Base-by-base conservation (phyloP, 1,140 invertebrate genomes). In the Himalopsyche phryganea region DNA sequence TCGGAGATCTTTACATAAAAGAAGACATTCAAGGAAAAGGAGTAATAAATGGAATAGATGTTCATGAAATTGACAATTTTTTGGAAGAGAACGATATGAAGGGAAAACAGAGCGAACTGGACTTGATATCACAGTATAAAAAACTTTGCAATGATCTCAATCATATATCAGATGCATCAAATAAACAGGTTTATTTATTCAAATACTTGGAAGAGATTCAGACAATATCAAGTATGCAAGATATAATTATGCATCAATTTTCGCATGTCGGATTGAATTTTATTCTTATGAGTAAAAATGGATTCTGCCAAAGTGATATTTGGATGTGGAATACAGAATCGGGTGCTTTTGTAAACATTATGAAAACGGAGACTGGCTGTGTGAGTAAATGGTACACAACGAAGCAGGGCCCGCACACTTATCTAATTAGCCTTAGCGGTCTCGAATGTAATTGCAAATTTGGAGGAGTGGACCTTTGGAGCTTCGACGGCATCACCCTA, bases 151-250 rank as follows among this genome's bases (percentile, higher is more conserved):
- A 17, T 13, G 15, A 33, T 14, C 36, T 61, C 6, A 46, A 61
- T 28, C 11, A 48, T 33, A 32, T 52, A 6, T 41, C 41, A 32
- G 28, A 51, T n/a, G n/a, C 48, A 11, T 50, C 33, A 9, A 50
- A 52, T 13, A 47, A 57, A 18, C 50, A 49, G 36, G 14, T 52
- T 14, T 57, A 52, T 41, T 6, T 57, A 19, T 61, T 52, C 35
- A 61, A 57, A n/a, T 38, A 53, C 28, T 52, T 61, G 10, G 46
- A 58, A 54, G 55, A 58, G 23, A 52, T 50, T 11, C 60, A 62
- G 44, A 40, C 36, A 15, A 54, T 62, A 19, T 44, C 49, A 1
- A 18, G 33, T 35, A 41, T 32, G 33, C 46, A 54, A 40, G 14
- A 52, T 13, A 19, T 42, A 11, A 20, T 20, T 0, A 11, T 19